phyloP scores from a whole-genome alignment of 2,113 vertebrate species.

The Clarias gariepinus region DNA sequence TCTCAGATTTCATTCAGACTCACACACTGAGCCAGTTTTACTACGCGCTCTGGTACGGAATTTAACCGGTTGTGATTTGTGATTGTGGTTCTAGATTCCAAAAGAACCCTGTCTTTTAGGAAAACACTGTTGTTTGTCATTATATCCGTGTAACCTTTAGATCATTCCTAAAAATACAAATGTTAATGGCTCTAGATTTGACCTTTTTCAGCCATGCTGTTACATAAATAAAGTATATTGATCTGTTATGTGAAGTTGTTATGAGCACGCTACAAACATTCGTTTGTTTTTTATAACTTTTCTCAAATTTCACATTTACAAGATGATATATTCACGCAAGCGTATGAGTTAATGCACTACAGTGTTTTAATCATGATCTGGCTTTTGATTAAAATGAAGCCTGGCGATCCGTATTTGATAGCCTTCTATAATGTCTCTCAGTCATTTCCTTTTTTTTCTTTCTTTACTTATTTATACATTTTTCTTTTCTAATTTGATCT shows the following conservation, averaged over 20 bases:
- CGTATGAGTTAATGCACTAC: too few species aligned
- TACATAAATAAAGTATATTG: background rate
- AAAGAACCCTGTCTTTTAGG: background rate
- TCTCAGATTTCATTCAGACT: conserved; percentile 33
- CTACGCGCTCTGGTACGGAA: background rate
- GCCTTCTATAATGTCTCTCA: conserved; percentile 56
- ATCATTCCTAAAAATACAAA: background rate
- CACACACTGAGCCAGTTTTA: background rate
- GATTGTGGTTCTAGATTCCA: background rate
- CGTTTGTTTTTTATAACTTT: background rate
- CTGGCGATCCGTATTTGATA: conserved; percentile 64
- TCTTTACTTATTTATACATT: background rate
- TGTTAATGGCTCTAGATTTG: background rate
- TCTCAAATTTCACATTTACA: background rate
- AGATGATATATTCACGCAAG: background rate
- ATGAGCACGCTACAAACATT: background rate
- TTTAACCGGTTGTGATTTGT: conserved; percentile 19
- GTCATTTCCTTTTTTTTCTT: conserved; percentile 43
- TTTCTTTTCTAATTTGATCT: conserved; percentile 73
- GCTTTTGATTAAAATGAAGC: conserved; percentile 71
- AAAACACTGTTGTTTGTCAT: background rate
- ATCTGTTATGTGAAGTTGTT: background rate
- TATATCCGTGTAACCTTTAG: too few species aligned
- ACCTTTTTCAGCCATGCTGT: background rate
- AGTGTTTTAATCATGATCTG: conserved; percentile 5